Conservation (phyloP, 2,888 invertebrate species). For the Notocelia uddmanniana region DNA sequence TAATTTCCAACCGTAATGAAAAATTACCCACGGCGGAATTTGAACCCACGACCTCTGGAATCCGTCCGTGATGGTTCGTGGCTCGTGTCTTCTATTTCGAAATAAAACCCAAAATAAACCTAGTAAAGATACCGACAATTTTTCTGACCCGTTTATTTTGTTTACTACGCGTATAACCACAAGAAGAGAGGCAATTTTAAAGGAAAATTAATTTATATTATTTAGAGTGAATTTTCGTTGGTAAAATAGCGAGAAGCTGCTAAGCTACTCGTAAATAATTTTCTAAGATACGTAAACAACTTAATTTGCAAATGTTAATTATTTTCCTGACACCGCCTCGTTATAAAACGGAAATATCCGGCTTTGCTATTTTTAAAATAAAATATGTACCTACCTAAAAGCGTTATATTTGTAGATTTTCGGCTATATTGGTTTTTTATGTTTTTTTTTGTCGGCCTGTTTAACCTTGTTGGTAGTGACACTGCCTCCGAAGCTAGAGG, state of each 20-base stretch:
- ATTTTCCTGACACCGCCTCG: neutral
- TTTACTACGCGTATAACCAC: neutral
- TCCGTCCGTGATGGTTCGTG: too few relatives aligned
- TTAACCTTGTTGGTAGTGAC: too few relatives aligned
- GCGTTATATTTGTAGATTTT: too few relatives aligned
- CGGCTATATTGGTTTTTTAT: too few relatives aligned
- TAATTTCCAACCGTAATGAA: too few relatives aligned
- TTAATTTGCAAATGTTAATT: neutral
- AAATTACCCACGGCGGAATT: too few relatives aligned
- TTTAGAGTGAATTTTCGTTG: constrained; percentile 1
- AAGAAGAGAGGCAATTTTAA: neutral
- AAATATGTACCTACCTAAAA: too few relatives aligned
- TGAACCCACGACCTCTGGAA: too few relatives aligned
- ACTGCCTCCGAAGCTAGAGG: too few relatives aligned
- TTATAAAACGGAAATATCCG: neutral
- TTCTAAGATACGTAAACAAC: constrained; percentile 16
- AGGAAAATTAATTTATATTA: constrained; percentile 21
- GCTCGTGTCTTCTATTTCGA: too few relatives aligned
- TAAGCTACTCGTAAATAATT: constrained; percentile 7
- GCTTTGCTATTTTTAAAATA: too few relatives aligned
- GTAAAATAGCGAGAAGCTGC: constrained; percentile 3
- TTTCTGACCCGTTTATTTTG: neutral
- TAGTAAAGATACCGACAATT: neutral
- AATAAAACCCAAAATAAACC: neutral
- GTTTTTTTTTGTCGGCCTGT: too few relatives aligned